These are phyloP conservation scores for Spicauda simplicius DNA, from an alignment of 2,888 invertebrate species.

Conservation along the genomic window DNA sequence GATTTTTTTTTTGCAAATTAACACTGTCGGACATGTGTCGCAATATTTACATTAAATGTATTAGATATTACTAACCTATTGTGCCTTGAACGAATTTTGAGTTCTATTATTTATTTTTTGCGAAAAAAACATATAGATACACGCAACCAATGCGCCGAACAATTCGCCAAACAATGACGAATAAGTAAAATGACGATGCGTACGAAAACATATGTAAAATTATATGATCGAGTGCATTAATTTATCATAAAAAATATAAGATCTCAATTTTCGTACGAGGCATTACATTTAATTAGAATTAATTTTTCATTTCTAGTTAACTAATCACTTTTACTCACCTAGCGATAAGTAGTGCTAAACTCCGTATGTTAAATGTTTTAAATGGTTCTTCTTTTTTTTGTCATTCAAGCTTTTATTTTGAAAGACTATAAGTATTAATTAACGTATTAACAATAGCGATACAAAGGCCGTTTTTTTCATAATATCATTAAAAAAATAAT, in stretches of 20 bases:
- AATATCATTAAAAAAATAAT: too few relatives aligned
- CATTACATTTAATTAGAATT: background rate
- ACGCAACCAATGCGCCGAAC: too few relatives aligned
- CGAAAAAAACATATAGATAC: too few relatives aligned
- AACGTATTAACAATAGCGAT: too few relatives aligned
- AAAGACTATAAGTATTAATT: too few relatives aligned
- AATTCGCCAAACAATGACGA: too few relatives aligned
- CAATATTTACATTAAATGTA: conserved; percentile 1
- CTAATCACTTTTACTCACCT: background rate
- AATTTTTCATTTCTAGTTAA: conserved; percentile 5
- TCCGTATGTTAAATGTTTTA: background rate
- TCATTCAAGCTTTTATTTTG: too few relatives aligned
- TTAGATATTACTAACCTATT: background rate
- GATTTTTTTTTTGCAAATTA: background rate
- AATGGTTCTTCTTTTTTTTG: too few relatives aligned
- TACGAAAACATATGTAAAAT: too few relatives aligned
- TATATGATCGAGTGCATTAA: too few relatives aligned
- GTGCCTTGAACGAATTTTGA: background rate
- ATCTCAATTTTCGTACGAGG: background rate
- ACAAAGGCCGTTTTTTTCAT: too few relatives aligned
- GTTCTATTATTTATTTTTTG: background rate
- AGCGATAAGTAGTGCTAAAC: background rate
- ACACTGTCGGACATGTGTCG: conserved; percentile 5
- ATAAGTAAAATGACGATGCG: too few relatives aligned
- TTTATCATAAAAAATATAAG: background rate